Evolutionary conservation across 2,113 vertebrate genomes (phyloP), one percentile per base, ranked within the genome.

Genomic region (Grantiella picta): DNA sequence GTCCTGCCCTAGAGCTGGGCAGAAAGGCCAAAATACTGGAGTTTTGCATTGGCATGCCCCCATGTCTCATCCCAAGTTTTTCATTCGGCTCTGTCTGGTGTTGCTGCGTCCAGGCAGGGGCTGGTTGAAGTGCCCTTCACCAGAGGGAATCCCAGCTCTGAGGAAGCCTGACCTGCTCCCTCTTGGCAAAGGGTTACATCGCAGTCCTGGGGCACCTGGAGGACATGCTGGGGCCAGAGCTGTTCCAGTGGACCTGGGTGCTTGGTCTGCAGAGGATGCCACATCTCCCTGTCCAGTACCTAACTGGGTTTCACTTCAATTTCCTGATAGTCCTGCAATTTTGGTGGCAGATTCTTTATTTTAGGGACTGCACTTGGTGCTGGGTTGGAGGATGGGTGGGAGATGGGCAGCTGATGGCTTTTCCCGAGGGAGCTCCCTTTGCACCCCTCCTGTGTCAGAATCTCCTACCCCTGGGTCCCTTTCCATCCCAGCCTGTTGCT

Each of bases 21-120:
- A 36, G 40, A 80, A 82, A 59, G 69, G 16, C 8, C 60, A 44
- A 77, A 90, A 60, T 14, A 5, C 10, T 22, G 17, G 14, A 42
- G 49, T 52, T 84, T 47, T 27, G 23, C 31, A 0, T 2, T 11
- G 24, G 11, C 0, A 0, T n/a, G 27, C 50, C 35, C 7, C 1
- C 4, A 5, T 18, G 29, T 50, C 38, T 53, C 25, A 10, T 19
- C 52, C 50, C 17, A 13, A 10, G 8, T 8, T 31, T 42, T 47
- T 21, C 4, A 21, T 24, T 47, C 19, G 5, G 5, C 22, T 25
- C 45, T 57, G 42, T 20, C 12, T 3, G 1, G 3, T 19, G 35
- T 28, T 25, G 33, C 16, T 24, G 53, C 5, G 10, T 21, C 36
- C 10, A 29, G 29, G 22, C 35, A 7, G 31, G 29, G 12, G 4